Evolutionary conservation across 2,888 invertebrate genomes (phyloP).

Genomic region (Campaea margaritaria): DNA sequence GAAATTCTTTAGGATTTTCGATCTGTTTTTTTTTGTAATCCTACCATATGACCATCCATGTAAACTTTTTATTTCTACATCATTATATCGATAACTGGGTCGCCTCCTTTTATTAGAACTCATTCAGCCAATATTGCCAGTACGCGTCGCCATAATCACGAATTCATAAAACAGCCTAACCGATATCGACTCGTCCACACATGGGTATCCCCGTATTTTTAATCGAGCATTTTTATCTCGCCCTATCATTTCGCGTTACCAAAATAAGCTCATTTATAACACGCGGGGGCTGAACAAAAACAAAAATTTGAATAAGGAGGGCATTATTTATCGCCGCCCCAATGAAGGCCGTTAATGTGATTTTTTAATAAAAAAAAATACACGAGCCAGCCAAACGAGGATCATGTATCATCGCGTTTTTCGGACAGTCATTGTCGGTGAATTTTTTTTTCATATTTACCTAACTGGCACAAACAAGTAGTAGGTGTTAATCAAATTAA

Average conservation of each 20-base stretch:
- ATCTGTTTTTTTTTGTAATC: too few relatives aligned
- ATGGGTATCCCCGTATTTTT: conserved; percentile 53
- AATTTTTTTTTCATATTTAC: conserved; percentile 61
- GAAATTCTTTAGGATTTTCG: too few relatives aligned
- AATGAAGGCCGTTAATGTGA: conserved; percentile 85
- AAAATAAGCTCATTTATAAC: conserved; percentile 85
- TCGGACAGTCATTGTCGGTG: conserved; percentile 83
- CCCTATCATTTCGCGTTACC: conserved; percentile 80
- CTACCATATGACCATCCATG: too few relatives aligned
- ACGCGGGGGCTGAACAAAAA: conserved; percentile 80
- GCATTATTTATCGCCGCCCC: conserved; percentile 85
- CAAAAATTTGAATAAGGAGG: conserved; percentile 85
- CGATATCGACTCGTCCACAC: conserved; percentile 42
- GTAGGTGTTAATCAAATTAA: conserved; percentile 74
- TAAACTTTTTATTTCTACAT: too few relatives aligned
- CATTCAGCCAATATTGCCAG: background rate
- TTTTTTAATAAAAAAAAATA: conserved; percentile 83
- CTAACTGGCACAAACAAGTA: conserved; percentile 60
- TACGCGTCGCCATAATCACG: background rate
- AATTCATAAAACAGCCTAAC: background rate
- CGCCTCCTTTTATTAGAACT: too few relatives aligned
- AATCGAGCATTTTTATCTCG: conserved; percentile 78
- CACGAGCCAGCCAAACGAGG: conserved; percentile 81
- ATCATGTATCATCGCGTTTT: conserved; percentile 84
- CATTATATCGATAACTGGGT: background rate